Base-by-base conservation (phyloP, 1,140 invertebrate genomes). In the Patella vulgata region DNA sequence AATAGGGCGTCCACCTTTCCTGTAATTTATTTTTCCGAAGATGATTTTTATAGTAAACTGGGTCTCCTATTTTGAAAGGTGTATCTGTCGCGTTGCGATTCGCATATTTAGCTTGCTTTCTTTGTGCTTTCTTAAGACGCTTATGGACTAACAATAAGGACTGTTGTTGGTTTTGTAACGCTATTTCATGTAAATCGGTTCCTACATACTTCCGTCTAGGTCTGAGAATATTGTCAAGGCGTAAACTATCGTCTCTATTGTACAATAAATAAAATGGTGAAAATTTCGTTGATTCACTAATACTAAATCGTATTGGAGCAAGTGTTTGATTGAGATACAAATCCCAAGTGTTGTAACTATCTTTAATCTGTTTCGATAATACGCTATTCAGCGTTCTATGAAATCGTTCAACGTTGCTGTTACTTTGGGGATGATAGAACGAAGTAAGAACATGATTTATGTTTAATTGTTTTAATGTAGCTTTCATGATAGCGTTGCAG, bases 311-410 rank as follows among this genome's bases (percentile, higher is more conserved):
- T 6, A 65, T 57, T 30, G 61, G 52, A 12, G 61, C 66, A 6
- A 69, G 21, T 0, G 53, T 52, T 28, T 60, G 52, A 44, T 60
- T 60, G 8, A 67, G 57, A 53, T 58, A 50, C 21, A 71, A 2
- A 31, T 71, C 68, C 60, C 64, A 67, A 1, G 43, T 48, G 1
- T 1, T 43, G 19, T 28, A 12, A 40, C 64, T 57, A 17, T 62
- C 57, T 36, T 52, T 5, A 17, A 68, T 11, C 21, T 64, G 68
- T n/a, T 64, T 68, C 14, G 65, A 8, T 17, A 68, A 23, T 6
- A 68, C 21, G 65, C 62, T 59, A 44, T 68, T 57, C 3, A 68
- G 36, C 0, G 61, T 62, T 12, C 65, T 21, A 44, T 68, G 69
- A 14, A 61, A 62, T 30, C 61, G 17, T 63, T 70, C 63, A 2